Base-by-base conservation (phyloP, 2,888 invertebrate species). In the Baronia brevicornis region DNA sequence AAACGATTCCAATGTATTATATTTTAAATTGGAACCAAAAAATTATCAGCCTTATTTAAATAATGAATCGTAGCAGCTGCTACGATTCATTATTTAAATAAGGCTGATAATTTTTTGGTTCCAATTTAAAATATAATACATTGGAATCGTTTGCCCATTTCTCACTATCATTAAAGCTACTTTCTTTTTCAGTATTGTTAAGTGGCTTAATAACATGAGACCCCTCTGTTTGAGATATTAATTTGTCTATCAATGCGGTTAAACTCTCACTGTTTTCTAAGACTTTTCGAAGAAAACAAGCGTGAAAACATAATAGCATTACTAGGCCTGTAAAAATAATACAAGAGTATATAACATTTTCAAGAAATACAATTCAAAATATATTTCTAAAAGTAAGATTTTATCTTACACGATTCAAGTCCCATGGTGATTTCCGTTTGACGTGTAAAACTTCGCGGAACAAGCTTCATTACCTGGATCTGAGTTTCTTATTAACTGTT, bases 1-100 rank as follows among this genome's bases (percentile, higher is more conserved):
- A 14, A 54, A 54, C 39, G 41, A 61, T 43, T 61, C 61, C 3
- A 42, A 51, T 33, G 43, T 61, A 28, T 54, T 53, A 36, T 52
- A 46, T 27, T 30, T 60, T 9, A 53, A 59, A 29, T 40, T 45
- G 3, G 6, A 21, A 9, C 17, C 35, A 25, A 12, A 35, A n/a
- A n/a, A n/a, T n/a, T n/a, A n/a, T n/a, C n/a, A n/a, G n/a, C n/a
- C n/a, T n/a, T n/a, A n/a, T n/a, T n/a, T n/a, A n/a, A n/a, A n/a
- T n/a, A n/a, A n/a, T n/a, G n/a, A n/a, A n/a, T n/a, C n/a, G n/a
- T n/a, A n/a, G n/a, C n/a, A n/a, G n/a, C n/a, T n/a, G n/a, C n/a
- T n/a, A n/a, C n/a, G n/a, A n/a, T n/a, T n/a, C n/a, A n/a, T n/a
- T n/a, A n/a, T n/a, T n/a, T n/a, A n/a, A n/a, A n/a, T n/a, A n/a